Base-by-base conservation (phyloP, 2,797 vertebrate species). In the Mormyrops attenuatus region DNA sequence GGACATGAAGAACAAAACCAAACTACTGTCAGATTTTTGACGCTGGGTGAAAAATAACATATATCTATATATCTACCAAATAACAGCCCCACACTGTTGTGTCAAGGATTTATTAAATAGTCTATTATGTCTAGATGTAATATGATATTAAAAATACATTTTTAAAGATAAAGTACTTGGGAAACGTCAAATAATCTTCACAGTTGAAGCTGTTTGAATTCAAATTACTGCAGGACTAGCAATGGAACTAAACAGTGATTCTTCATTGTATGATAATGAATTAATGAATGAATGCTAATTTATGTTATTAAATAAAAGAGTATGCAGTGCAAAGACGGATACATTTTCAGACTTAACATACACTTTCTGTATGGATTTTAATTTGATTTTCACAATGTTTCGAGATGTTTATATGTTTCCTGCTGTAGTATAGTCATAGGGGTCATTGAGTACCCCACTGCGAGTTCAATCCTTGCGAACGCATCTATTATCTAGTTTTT, bases 101-200 rank as follows among this genome's bases (percentile, higher is more conserved):
- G 38, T 80, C 38, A 44, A 44, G 73, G 38, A 80, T 80, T 44
- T 80, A 44, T 80, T 44, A 80, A 80, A 44, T 80, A 80, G 44
- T 80, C 73, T 44, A 80, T 80, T 80, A n/a, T 80, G 73, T 80
- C 73, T 44, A 80, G 38, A 44, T 80, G 73, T 44, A 80, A 80
- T 80, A 44, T 80, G 8, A 80, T 80, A 80, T 80, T 80, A 41
- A 80, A 41, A 80, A 44, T 44, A 80, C 73, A 80, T 80, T 44
- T 80, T 80, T 44, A 80, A 80, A 80, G 73, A 44, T 44, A 80
- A 80, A 80, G 38, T 44, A 44, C 38, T 44, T 44, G 17, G 38
- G 73, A 20, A 11, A 80, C 0, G 17, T 44, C 73, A 80, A 80
- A 80, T 80, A 80, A 80, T n/a, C 13, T 80, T 80, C 73, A 80